Evolutionary conservation across 2,113 vertebrate species (phyloP), one percentile per base, ranked within the genome.

Genomic region (Protobothrops flavoviridis): DNA sequence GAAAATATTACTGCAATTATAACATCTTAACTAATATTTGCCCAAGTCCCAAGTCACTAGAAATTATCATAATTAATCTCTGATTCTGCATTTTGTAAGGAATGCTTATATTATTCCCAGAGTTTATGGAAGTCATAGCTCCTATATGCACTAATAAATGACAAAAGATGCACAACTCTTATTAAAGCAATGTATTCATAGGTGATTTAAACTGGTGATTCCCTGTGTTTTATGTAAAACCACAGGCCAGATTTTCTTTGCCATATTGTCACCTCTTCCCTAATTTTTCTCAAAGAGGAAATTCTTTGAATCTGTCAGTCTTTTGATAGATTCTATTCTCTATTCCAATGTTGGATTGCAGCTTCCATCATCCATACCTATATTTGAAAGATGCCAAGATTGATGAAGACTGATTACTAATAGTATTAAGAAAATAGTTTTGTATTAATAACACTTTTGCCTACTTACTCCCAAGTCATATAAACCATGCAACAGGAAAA

Each of bases 91-190:
- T 45, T 39, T 88, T 92, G 48, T 61, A 96, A 93, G 21, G 94
- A 94, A 0, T 0, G 59, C 87, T 95, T 93, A 52, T 93, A 48
- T 8, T 43, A 29, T 90, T 85, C 92, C 45, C 91, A 10, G 5
- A 5, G 20, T 21, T 39, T 81, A 81, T 39, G 91, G 9, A 94
- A 88, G 85, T 8, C 59, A 13, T 56, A 43, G 9, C 93, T 96
- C 86, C 93, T 90, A 26, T 45, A 94, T 48, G 87, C 69, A 39
- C 91, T 94, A 94, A 86, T 91, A 52, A 95, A 86, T 93, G 90
- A 59, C 43, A 90, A 94, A 64, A 8, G 20, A 3, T 6, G n/a
- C 88, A 93, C 17, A 43, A 55, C 23, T 0, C 90, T 53, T 88
- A 89, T 90, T 45, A 89, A 89, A 64, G 53, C 33, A 92, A 9